Conservation (phyloP, 2,113 vertebrate species). For the Crotalus horridus region DNA sequence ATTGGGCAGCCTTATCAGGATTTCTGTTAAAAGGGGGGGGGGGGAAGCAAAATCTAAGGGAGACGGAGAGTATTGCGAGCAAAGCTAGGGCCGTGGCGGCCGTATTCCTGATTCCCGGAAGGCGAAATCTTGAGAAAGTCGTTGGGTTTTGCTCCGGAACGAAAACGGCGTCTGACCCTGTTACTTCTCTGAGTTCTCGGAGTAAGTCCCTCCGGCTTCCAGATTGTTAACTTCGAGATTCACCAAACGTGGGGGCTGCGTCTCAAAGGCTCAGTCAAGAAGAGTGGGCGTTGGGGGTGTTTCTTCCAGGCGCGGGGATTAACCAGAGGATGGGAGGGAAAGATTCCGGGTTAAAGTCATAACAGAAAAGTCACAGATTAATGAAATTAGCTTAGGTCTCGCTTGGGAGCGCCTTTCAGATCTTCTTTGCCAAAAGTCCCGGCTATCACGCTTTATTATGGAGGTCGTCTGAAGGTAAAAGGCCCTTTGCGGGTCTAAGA, state of each 20-base stretch:
- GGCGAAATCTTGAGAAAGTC: background rate
- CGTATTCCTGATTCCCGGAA: background rate
- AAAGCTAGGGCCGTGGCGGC: background rate
- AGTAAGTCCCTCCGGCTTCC: background rate
- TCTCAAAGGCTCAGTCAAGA: background rate
- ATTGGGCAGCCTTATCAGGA: background rate
- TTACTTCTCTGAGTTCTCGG: background rate
- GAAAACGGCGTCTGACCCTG: background rate
- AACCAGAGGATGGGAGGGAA: background rate
- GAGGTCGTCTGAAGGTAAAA: background rate
- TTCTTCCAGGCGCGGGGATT: background rate
- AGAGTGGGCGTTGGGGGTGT: background rate
- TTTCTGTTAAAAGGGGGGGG: background rate
- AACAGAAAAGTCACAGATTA: background rate
- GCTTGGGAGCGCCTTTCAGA: background rate
- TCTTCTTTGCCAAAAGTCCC: background rate
- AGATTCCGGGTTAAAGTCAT: background rate
- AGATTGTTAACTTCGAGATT: background rate
- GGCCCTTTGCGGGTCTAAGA: background rate
- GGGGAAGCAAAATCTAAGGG: background rate
- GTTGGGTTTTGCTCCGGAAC: background rate
- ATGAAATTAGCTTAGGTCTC: background rate
- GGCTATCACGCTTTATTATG: background rate
- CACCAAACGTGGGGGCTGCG: background rate
- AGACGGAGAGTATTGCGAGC: background rate